These are phyloP conservation scores for Chloropsis hardwickii DNA, from an alignment of 2,113 vertebrate genomes.

Conservation along the genomic window DNA sequence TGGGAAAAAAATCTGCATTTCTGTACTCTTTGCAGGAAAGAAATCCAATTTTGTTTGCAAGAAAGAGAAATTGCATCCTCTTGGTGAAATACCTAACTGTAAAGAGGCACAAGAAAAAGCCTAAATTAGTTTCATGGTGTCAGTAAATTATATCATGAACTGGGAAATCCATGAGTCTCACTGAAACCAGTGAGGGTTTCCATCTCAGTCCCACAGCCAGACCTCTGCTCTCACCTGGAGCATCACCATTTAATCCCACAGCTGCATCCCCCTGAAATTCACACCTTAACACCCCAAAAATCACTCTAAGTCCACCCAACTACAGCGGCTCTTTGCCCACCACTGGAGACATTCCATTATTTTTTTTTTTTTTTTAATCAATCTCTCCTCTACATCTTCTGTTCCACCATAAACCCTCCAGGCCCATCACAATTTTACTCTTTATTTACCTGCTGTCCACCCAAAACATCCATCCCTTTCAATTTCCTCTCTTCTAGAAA, in stretches of 20 bases:
- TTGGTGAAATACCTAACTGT: neutral
- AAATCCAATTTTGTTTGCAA: constrained; percentile 14
- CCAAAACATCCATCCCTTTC: neutral
- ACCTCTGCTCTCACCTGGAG: neutral
- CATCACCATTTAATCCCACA: neutral
- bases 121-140: constrained; percentile 29
- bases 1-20: neutral
- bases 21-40: constrained; percentile 5
- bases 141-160: constrained; percentile 24
- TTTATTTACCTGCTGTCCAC: neutral
- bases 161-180: constrained; percentile 44
- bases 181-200: constrained; percentile 44
- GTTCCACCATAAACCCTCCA: neutral
- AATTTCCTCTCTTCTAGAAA: neutral
- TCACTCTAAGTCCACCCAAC: neutral
- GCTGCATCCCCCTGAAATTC: neutral
- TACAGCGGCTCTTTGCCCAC: neutral
- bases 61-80: constrained; percentile 4
- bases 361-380: neutral
- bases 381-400: neutral
- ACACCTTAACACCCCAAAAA: neutral
- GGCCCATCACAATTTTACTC: neutral
- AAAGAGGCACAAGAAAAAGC: constrained; percentile 43
- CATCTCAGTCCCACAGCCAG: neutral
- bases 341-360: neutral